Percentiles rank a stretch among this genome's conserved stretches.
Conservation (phyloP, 2,888 invertebrate species). For the Rotaria socialis region DNA sequence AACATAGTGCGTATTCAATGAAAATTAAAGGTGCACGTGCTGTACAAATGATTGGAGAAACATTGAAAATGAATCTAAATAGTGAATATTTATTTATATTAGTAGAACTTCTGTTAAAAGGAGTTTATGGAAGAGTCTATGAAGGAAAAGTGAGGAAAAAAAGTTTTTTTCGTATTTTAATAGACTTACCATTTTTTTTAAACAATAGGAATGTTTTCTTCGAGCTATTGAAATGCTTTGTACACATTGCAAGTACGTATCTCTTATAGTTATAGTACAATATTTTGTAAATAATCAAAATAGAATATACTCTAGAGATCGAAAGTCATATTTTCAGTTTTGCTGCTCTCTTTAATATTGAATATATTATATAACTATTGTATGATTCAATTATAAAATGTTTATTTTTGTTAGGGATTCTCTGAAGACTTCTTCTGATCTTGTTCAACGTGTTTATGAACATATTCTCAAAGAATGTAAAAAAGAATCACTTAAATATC, state of each 20-base stretch:
- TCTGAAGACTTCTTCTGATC: neutral
- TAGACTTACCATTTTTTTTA: neutral
- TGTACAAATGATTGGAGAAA: constrained; percentile 15
- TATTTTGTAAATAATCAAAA: too few species aligned
- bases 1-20: neutral
- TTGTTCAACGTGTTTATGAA: constrained; percentile 15
- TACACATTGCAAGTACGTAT: constrained; percentile 16
- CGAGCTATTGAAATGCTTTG: constrained; percentile 3
- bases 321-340: too few species aligned
- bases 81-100: neutral
- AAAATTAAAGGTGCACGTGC: constrained; percentile 31
- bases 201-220: neutral
- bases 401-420: neutral
- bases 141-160: neutral
- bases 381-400: too few species aligned
- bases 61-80: neutral
- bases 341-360: too few species aligned
- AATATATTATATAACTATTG: too few species aligned
- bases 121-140: constrained; percentile 2
- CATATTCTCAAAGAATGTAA: constrained; percentile 21
- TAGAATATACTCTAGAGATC: too few species aligned
- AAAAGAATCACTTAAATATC: constrained; percentile 22
- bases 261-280: too few species aligned
- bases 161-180: neutral
- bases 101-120: constrained; percentile 6